Base-by-base conservation (phyloP, 2,113 vertebrate species). In the Nibea albiflora region DNA sequence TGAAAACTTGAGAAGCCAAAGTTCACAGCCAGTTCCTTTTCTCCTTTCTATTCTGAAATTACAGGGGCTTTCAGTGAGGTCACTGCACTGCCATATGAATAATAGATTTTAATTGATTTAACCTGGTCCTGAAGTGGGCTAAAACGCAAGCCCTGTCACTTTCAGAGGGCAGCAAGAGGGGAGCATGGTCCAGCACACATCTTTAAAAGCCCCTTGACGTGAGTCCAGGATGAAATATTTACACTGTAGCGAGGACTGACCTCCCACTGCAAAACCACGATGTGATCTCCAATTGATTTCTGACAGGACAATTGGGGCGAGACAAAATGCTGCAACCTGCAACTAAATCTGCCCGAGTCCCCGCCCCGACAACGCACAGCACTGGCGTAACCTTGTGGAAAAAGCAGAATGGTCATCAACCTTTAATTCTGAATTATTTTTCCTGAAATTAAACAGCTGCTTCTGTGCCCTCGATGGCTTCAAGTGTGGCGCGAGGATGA, bases 91-190 rank as follows among this genome's bases (percentile, higher is more conserved):
- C 86, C 87, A 56, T 91, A 93, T 98, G 96, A 98, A 98, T 98
- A 97, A 98, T 97, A 97, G 95, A 98, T 97, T 95, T 95, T 96
- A 96, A 97, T 97, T 97, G 96, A 97, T 97, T 97, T 98, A 97
- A 98, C 96, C 95, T 96, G 95, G 96, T 95, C 96, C 94, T 96
- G 95, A 96, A 95, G 96, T 96, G 96, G 96, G 92, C 95, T 95
- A 96, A 96, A 96, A 95, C 92, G 95, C 94, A 94, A 95, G 95
- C 94, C 95, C 96, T 96, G 97, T 97, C 96, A 95, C 95, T 94
- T 96, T 95, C 95, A 95, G 96, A 94, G 96, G 96, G 94, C 95
- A 94, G 95, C 94, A 88, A 94, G 93, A 96, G 15, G 87, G 94
- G 83, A 94, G 95, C 95, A 96, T 90, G 95, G 93, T 94, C 96